Base-by-base conservation (phyloP, 2,888 invertebrate genomes). In the Julus scandinavius region DNA sequence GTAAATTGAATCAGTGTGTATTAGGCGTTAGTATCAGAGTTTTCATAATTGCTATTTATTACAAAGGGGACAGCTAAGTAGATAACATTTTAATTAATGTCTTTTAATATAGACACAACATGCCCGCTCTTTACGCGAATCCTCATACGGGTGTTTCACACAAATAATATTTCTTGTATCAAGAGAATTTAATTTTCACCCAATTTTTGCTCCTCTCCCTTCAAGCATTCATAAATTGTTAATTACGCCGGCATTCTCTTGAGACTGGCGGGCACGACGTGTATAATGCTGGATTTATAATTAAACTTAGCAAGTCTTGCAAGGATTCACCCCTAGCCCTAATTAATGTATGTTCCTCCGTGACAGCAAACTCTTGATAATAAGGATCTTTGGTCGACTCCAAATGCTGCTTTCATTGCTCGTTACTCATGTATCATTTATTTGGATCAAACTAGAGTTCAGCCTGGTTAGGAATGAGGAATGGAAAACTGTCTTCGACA, bases 1-100 rank as follows among this genome's bases (percentile, higher is more conserved):
- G 29, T 72, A 72, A 72, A 72, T 72, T 72, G 72, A 72, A 72
- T 72, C 29, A 9, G 72, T 29, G 20, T 29, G 72, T 29, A 72
- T 72, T 72, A 72, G 72, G 72, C 72, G 29, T 29, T 72, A 72
- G 72, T 72, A 72, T 72, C 72, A 29, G n/a, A 29, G 29, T 29
- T 29, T 72, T n/a, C 6, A 11, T 72, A 72, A 72, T 72, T 72
- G 72, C 72, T 72, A 72, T 72, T 72, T 72, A 72, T 72, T 72
- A 72, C 72, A 72, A 72, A 72, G 72, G 72, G 72, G 72, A 72
- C 72, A 72, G 72, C 72, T 72, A 72, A 72, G 72, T 72, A 72
- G 72, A 72, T 72, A 72, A 72, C 72, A 72, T 72, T 72, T 72
- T 72, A 72, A 72, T 72, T 72, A 72, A 72, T 72, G 72, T 72